Conservation (phyloP, 2,888 invertebrate genomes). For the Petrolisthes cinctipes region DNA sequence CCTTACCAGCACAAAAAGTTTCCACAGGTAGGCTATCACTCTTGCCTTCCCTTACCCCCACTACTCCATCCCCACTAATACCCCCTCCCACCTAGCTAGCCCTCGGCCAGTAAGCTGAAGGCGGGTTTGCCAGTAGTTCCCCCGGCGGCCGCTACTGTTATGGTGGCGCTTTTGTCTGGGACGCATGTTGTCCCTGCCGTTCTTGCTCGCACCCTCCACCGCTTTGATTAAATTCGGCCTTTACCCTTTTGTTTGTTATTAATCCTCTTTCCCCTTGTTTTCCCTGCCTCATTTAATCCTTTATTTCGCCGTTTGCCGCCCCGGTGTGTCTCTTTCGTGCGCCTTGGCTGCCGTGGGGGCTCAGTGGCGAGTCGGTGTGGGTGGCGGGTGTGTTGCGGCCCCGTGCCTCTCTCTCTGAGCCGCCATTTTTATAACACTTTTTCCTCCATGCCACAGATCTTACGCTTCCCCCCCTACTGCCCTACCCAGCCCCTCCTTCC, state of each 20-base stretch:
- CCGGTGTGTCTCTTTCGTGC: not conserved
- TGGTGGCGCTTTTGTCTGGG: slow-evolving; percentile 25
- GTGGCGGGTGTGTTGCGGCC: not conserved
- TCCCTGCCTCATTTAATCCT: slow-evolving; percentile 37
- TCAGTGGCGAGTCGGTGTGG: slow-evolving; percentile 15
- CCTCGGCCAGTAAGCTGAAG: slow-evolving; percentile 15
- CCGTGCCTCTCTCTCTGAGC: not conserved
- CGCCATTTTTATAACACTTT: slow-evolving; percentile 11
- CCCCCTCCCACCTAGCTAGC: not conserved
- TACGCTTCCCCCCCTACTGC: not conserved
- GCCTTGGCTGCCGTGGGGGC: slow-evolving; percentile 8
- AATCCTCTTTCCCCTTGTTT: slow-evolving; percentile 35
- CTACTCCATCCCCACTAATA: not conserved
- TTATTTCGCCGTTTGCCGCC: slow-evolving; percentile 19
- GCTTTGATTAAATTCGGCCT: slow-evolving; percentile 45
- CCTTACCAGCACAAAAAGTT: not conserved
- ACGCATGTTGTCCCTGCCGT: slow-evolving; percentile 13
- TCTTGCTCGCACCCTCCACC: slow-evolving; percentile 24
- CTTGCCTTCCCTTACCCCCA: not conserved
- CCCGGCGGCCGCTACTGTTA: slow-evolving; percentile 19
- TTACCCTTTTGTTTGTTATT: slow-evolving; percentile 36
- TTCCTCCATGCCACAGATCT: slow-evolving; percentile 20
- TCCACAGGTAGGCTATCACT: slow-evolving; percentile 16
- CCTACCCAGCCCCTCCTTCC: not conserved
- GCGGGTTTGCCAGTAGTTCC: slow-evolving; percentile 13